These are phyloP conservation scores for Trichogramma dendrolimi DNA, from an alignment of 2,888 invertebrate genomes.

Conservation along the genomic window DNA sequence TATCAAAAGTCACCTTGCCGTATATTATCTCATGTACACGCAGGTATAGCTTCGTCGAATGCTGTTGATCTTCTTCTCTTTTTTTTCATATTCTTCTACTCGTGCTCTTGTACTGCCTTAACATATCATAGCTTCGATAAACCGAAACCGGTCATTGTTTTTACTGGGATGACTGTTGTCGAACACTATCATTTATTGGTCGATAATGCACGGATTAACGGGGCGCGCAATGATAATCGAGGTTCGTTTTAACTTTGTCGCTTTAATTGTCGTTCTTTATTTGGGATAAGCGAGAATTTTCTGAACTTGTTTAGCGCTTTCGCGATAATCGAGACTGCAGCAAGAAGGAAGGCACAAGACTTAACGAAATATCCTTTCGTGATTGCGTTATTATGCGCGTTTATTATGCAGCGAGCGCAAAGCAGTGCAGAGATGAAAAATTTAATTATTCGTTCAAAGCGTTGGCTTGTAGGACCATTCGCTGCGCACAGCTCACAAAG, in stretches of 20 bases:
- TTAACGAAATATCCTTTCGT: not conserved
- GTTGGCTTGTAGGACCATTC: no score
- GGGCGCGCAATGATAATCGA: slow-evolving; percentile 17
- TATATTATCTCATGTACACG: no score
- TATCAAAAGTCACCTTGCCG: no score
- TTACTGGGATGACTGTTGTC: slow-evolving; percentile 9
- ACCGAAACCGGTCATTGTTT: slow-evolving; percentile 9
- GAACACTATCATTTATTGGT: no score
- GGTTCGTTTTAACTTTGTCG: slow-evolving; percentile 23
- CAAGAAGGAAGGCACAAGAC: not conserved
- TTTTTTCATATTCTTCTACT: no score
- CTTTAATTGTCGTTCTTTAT: slow-evolving; percentile 24
- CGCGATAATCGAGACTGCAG: slow-evolving; percentile 3
- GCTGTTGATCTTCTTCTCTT: no score
- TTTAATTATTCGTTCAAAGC: no score
- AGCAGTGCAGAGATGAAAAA: no score
- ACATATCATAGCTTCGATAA: no score
- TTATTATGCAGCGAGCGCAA: slow-evolving; percentile 11
- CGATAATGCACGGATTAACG: slow-evolving; percentile 13
- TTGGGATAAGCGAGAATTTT: slow-evolving; percentile 3
- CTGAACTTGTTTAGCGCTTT: not conserved
- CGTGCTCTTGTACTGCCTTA: no score
- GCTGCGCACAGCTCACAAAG: no score
- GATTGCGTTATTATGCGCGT: slow-evolving; percentile 21
- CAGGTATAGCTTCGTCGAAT: no score